A percentile compares a stretch with the other conserved stretches of the same genome.
Conservation (phyloP, 2,888 invertebrate genomes). For the Campaea margaritaria region DNA sequence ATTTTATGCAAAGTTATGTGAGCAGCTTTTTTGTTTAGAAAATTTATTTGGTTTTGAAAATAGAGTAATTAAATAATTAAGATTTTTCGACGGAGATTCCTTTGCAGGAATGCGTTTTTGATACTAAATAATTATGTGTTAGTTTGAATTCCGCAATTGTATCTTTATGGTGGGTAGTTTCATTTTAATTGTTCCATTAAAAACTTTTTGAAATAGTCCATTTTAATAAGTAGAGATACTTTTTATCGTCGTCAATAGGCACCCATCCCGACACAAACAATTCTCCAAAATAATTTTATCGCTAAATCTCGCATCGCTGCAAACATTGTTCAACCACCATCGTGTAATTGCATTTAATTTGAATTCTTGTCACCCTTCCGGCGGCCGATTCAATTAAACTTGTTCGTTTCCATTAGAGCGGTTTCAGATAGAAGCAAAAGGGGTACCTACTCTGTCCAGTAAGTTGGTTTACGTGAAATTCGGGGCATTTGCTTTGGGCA, state of each 20-base stretch:
- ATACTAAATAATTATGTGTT: no score
- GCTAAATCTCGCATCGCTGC: conserved; percentile 26
- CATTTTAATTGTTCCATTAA: no score
- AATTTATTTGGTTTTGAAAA: conserved; percentile 22
- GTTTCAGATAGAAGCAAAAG: conserved; percentile 48
- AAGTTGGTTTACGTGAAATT: conserved; percentile 11
- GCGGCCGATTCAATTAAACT: conserved; percentile 75
- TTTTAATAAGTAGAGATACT: no score
- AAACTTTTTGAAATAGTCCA: no score
- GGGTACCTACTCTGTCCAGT: conserved; percentile 35
- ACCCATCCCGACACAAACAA: conserved; percentile 1
- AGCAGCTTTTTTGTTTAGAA: conserved; percentile 17
- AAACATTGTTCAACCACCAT: conserved; percentile 43
- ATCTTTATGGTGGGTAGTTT: no score
- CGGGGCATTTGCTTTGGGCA: conserved; percentile 4
- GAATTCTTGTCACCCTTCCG: conserved; percentile 70
- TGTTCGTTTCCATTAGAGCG: conserved; percentile 69
- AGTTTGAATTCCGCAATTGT: no score
- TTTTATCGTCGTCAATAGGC: no score
- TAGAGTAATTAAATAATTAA: conserved; percentile 7
- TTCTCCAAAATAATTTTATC: conserved; percentile 28
- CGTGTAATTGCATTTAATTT: conserved; percentile 64
- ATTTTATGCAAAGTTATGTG: conserved; percentile 40
- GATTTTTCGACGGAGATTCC: no score
- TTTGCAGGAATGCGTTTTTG: no score